Base-by-base conservation (phyloP, 1,140 invertebrate species). In the Megalonaias nervosa region DNA sequence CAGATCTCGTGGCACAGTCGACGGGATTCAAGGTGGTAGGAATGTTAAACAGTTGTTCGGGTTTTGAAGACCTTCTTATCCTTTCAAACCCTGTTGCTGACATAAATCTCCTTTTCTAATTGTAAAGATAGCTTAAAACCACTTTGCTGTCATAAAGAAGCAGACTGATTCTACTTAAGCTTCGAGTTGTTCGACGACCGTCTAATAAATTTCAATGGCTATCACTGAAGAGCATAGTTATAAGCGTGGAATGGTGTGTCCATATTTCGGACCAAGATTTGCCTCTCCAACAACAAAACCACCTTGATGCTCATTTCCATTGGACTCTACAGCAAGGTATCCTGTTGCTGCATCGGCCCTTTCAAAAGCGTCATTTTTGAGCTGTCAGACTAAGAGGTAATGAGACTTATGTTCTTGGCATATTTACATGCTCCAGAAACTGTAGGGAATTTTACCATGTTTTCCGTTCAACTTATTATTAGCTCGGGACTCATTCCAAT, bases 191-290 rank as follows among this genome's bases (percentile, higher is more conserved):
- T 75, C 58, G 21, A 19, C 4, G n/a, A 79, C 68, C 11, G 67
- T 19, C 13, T 60, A 3, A 60, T 31, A 31, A 15, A 75, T 17
- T 17, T 81, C 67, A 15, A 67, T 76, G 26, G 73, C 80, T 60
- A 79, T 56, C 12, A 81, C 79, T 11, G 82, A 73, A 9, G 75
- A 76, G 70, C 75, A 79, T 16, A 81, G 61, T 57, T 83, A 79
- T 55, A 83, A 70, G 13, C 75, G 75, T 17, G 79, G 82, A 16
- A 82, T 84, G 11, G 80, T 84, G 62, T 79, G 74, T 23, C 82
- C 82, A 59, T 60, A 31, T 14, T 75, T 67, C 21, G 81, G 62
- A 23, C 71, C 67, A 13, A 71, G 56, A 23, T 69, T 74, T 23
- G 57, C n/a, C 56, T 71, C 71, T 58, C 72, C 77, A 23, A 68